Evolutionary conservation across 2,797 vertebrate genomes (phyloP).

Genomic region (Artibeus jamaicensis): DNA sequence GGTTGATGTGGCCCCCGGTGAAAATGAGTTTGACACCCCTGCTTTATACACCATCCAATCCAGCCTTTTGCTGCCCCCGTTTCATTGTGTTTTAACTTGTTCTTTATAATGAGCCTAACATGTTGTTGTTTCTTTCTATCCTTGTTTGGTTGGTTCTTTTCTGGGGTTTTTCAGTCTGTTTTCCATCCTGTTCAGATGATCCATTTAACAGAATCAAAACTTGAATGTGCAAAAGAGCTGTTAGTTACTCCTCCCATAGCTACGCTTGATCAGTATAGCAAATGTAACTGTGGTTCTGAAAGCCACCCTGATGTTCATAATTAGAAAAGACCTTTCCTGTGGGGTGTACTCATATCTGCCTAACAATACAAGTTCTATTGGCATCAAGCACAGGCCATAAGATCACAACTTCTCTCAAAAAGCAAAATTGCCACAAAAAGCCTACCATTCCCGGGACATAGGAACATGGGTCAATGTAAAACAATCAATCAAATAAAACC

Average conservation of each 20-base stretch:
- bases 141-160: not conserved
- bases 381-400: not conserved
- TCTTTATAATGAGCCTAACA: not conserved
- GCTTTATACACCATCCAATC: too few species aligned
- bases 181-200: not conserved
- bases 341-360: not conserved
- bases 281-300: not conserved
- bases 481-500: not conserved
- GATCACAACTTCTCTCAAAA: not conserved
- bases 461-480: not conserved
- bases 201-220: not conserved
- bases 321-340: not conserved
- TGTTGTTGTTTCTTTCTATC: not conserved
- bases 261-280: not conserved
- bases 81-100: not conserved
- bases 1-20: too few species aligned
- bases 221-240: not conserved
- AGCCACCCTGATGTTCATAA: not conserved
- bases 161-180: not conserved
- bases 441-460: not conserved
- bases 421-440: not conserved
- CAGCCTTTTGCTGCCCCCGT: not conserved
- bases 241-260: not conserved
- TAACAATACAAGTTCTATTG: not conserved
- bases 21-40: too few species aligned